phyloP scores from a whole-genome alignment of 2,888 invertebrate genomes.

The Gastracanthus pulcherrimus region DNA sequence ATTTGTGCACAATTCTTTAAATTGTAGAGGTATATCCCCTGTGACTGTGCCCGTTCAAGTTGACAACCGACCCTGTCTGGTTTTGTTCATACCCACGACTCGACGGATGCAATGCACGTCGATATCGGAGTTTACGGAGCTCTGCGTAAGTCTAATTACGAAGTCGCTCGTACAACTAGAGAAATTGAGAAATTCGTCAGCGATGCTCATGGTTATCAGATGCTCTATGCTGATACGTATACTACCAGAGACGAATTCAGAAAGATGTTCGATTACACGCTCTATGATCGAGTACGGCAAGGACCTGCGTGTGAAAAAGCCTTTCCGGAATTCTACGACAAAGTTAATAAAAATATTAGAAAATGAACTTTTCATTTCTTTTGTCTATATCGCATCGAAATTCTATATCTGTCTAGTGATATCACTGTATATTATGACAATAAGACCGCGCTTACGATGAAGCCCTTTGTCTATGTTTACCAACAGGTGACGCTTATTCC shows the following conservation, averaged over 20 bases:
- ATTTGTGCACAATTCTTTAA: background rate
- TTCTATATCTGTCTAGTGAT: no score
- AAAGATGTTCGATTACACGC: slow-evolving; percentile 87
- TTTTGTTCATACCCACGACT: slow-evolving; percentile 81
- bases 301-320: slow-evolving; percentile 83
- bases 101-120: slow-evolving; percentile 82
- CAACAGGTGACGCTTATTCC: slow-evolving; percentile 29
- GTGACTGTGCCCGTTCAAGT: slow-evolving; percentile 90
- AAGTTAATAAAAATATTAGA: slow-evolving; percentile 79
- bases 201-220: slow-evolving; percentile 86
- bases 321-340: slow-evolving; percentile 90
- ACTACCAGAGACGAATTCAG: slow-evolving; percentile 87
- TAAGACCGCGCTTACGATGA: background rate
- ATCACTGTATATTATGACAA: background rate
- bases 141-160: slow-evolving; percentile 82
- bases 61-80: slow-evolving; percentile 85
- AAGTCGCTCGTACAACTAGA: slow-evolving; percentile 83
- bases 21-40: slow-evolving; percentile 86
- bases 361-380: background rate
- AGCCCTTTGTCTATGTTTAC: background rate
- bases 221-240: slow-evolving; percentile 91
- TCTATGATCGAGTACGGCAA: slow-evolving; percentile 84
- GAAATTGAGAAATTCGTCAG: slow-evolving; percentile 86
- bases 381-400: no score
- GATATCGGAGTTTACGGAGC: slow-evolving; percentile 91